Evolutionary conservation across 2,888 invertebrate genomes (phyloP).

Genomic region (Nymphalis polychloros): DNA sequence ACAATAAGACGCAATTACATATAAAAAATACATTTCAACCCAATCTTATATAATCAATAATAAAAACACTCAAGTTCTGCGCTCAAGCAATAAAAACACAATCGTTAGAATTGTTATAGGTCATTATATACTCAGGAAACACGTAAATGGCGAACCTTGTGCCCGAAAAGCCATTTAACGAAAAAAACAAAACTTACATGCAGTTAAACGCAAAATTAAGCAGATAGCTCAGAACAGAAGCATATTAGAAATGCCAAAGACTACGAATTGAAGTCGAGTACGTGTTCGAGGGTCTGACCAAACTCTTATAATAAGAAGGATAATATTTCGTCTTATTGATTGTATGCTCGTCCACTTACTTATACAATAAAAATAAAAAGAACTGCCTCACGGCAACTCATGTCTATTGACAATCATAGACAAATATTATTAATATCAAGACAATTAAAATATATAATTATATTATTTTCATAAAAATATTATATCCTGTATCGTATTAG

Average conservation of each 20-base stretch:
- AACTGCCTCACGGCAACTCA: too few species aligned
- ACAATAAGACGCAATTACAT: background rate
- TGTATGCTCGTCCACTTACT: too few species aligned
- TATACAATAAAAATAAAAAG: too few species aligned
- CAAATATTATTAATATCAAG: too few species aligned
- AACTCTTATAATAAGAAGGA: background rate
- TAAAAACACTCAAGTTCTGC: background rate
- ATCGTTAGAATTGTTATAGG: constrained; percentile 6
- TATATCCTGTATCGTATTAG: background rate
- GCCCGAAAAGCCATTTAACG: background rate
- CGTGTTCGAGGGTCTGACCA: too few species aligned
- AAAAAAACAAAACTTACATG: constrained; percentile 9
- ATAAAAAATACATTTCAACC: background rate
- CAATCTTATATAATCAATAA: background rate
- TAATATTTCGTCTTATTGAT: too few species aligned
- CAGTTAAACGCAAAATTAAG: constrained; percentile 13
- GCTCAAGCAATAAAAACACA: constrained; percentile 1
- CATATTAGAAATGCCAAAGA: background rate
- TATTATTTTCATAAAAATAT: background rate
- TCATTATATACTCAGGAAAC: constrained; percentile 1
- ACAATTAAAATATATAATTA: too few species aligned
- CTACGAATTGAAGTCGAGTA: background rate
- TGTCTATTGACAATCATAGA: too few species aligned
- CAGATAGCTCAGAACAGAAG: background rate
- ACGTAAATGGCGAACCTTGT: constrained; percentile 4